A percentile compares a stretch with the other conserved stretches of the same genome.
phyloP scores from a whole-genome alignment of 2,888 invertebrate genomes.

The Aphodius granarius region DNA sequence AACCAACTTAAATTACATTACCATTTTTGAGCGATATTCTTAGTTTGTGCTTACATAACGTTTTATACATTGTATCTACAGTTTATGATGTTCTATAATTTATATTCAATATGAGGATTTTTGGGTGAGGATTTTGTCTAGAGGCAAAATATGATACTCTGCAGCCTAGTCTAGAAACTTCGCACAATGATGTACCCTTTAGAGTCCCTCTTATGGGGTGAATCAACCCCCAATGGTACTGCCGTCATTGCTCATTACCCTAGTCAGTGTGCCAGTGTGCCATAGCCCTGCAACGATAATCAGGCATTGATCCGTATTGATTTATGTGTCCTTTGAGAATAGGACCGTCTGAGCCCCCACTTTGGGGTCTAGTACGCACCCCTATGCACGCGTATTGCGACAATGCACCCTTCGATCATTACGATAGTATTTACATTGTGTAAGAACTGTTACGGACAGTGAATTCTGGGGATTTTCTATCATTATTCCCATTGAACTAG shows the following conservation, averaged over 20 bases:
- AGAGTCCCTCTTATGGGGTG: not conserved
- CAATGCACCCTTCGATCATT: not conserved
- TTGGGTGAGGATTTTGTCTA: too few relatives aligned
- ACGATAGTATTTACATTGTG: not conserved
- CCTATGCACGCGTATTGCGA: not conserved
- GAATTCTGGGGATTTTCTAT: not conserved
- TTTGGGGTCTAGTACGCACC: constrained; percentile 4
- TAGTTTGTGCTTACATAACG: too few relatives aligned
- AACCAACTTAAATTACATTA: not conserved
- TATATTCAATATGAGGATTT: too few relatives aligned
- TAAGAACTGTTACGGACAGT: not conserved
- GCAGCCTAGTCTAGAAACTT: not conserved
- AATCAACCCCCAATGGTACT: not conserved
- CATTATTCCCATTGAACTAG: not conserved
- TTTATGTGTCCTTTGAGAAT: constrained; percentile 5
- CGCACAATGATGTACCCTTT: not conserved
- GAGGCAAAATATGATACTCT: not conserved
- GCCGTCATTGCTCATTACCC: constrained; percentile 12
- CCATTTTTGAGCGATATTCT: not conserved
- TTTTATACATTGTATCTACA: too few relatives aligned
- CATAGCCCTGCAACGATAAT: not conserved
- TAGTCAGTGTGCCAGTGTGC: constrained; percentile 11
- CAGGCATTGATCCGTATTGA: constrained; percentile 13
- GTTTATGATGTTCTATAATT: too few relatives aligned
- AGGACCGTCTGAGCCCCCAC: not conserved